Evolutionary conservation across 2,113 vertebrate genomes (phyloP).

Genomic region (Tetrax tetrax): DNA sequence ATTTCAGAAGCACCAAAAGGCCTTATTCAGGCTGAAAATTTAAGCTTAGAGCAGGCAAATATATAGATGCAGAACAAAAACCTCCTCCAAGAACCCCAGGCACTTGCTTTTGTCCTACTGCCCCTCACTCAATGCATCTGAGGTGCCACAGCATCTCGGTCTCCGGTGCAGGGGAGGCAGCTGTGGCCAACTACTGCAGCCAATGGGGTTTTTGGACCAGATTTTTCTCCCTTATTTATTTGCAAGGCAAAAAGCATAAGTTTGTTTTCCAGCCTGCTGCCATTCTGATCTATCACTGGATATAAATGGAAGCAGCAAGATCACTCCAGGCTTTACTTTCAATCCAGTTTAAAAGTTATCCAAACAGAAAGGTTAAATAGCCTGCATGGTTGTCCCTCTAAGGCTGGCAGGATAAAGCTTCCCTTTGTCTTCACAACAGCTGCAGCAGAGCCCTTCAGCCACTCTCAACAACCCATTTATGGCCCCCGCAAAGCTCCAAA

Average conservation of each 20-base stretch:
- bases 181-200: background rate
- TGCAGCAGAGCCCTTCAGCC: background rate
- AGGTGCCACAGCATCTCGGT: background rate
- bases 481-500: background rate
- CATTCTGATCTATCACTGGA: background rate
- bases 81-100: background rate
- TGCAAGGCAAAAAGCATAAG: background rate
- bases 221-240: constrained; percentile 1
- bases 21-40: background rate
- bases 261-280: background rate
- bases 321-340: constrained; percentile 17
- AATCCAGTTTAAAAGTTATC: background rate
- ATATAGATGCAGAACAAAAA: background rate
- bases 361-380: constrained; percentile 46
- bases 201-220: background rate
- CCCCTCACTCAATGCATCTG: background rate
- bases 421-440: constrained; percentile 20
- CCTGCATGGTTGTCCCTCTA: background rate
- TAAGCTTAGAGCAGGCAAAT: background rate
- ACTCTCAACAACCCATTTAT: background rate
- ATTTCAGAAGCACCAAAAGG: background rate
- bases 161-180: background rate
- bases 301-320: constrained; percentile 52
- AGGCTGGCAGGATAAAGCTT: constrained; percentile 9
- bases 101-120: background rate